Evolutionary conservation across 1,140 invertebrate genomes (phyloP).

Genomic region (Agrilus planipennis): DNA sequence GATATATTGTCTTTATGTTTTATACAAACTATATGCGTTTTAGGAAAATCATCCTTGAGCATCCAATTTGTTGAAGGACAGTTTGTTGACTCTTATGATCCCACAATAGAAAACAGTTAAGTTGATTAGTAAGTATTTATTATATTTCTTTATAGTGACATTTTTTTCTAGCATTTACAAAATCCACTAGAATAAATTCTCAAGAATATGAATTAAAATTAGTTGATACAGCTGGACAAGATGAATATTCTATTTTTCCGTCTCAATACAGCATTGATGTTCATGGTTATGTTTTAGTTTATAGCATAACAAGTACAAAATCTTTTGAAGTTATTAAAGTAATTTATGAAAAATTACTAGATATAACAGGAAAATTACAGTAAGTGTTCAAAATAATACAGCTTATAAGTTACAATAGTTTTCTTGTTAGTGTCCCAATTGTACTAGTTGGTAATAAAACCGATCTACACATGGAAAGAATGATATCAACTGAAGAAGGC

Average conservation of each 20-base stretch:
- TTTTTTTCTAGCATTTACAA: constrained; percentile 70
- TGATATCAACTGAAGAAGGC: constrained; percentile 81
- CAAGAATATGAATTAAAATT: constrained; percentile 92
- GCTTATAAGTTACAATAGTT: neutral
- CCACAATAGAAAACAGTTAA: constrained; percentile 98
- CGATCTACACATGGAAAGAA: constrained; percentile 87
- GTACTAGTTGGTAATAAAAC: constrained; percentile 97
- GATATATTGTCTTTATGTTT: constrained; percentile 3
- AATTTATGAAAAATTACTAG: constrained; percentile 92
- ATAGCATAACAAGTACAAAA: constrained; percentile 89
- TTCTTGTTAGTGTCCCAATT: constrained; percentile 71
- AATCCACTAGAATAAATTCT: constrained; percentile 76
- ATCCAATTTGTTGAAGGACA: constrained; percentile 97
- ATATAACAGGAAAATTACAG: constrained; percentile 94
- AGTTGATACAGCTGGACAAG: constrained; percentile 94
- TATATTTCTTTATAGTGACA: constrained; percentile 1
- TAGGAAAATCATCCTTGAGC: constrained; percentile 95
- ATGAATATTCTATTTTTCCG: constrained; percentile 98
- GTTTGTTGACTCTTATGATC: constrained; percentile 97
- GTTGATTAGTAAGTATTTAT: constrained; percentile 17
- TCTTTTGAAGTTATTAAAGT: constrained; percentile 95
- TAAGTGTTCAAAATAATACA: constrained; percentile 42
- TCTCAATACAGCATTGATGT: constrained; percentile 96
- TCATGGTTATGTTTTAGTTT: constrained; percentile 95
- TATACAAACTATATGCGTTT: constrained; percentile 31